phyloP scores from a whole-genome alignment of 2,113 vertebrate species.

The Melospiza melodia region DNA sequence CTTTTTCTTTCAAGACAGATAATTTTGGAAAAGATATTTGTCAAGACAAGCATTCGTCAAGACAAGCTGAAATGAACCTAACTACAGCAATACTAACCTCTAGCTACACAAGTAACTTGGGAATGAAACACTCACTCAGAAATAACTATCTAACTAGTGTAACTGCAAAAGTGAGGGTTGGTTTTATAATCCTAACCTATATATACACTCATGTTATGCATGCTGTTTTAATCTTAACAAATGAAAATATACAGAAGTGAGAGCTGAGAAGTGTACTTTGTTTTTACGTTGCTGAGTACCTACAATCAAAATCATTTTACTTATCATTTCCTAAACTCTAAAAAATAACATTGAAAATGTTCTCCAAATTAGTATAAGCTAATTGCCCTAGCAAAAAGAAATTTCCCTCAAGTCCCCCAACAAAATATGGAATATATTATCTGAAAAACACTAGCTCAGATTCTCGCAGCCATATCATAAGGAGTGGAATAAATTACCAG shows the following conservation, averaged over 20 bases:
- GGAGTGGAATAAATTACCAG: slow-evolving; percentile 44
- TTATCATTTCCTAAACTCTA: neutral
- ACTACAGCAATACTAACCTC: neutral
- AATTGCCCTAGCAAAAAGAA: neutral
- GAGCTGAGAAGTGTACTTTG: neutral
- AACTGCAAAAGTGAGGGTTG: neutral
- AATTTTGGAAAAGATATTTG: neutral
- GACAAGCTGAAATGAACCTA: neutral
- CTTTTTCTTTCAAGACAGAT: neutral
- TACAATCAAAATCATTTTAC: neutral
- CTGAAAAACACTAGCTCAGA: neutral
- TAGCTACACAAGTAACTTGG: neutral
- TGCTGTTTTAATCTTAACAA: neutral
- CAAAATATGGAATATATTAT: slow-evolving; percentile 36
- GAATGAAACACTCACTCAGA: neutral
- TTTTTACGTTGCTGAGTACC: neutral
- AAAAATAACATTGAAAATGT: neutral
- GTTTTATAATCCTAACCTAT: neutral
- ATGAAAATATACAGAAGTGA: neutral
- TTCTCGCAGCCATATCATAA: neutral
- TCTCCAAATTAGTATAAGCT: neutral
- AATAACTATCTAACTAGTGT: neutral
- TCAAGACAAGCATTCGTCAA: neutral
- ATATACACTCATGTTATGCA: neutral
- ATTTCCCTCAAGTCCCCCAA: neutral